Conservation (phyloP, 2,797 vertebrate genomes). For the Alfaro cultratus region DNA sequence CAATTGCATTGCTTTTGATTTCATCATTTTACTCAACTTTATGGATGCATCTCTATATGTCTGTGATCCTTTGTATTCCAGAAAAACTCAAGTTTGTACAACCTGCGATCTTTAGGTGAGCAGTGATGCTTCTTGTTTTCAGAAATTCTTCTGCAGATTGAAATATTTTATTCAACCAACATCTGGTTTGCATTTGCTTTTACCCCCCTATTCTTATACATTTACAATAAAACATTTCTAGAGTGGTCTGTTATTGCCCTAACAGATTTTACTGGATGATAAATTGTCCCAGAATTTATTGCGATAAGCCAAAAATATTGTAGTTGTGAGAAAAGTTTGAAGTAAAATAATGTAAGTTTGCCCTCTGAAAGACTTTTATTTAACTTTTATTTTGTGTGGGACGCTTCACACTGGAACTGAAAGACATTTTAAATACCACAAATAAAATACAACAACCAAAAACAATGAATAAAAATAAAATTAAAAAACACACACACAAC, state of each 20-base stretch:
- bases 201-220: background rate
- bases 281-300: too few relatives aligned
- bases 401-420: too few relatives aligned
- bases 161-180: background rate
- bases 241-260: background rate
- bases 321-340: too few relatives aligned
- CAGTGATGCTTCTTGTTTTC: conserved; percentile 43
- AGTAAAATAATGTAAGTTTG: too few relatives aligned
- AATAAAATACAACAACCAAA: too few relatives aligned
- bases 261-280: background rate
- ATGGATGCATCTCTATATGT: background rate
- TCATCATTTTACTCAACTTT: background rate
- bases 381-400: too few relatives aligned
- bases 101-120: conserved; percentile 36
- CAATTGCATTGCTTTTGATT: background rate
- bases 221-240: background rate
- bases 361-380: too few relatives aligned
- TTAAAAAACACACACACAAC: too few relatives aligned
- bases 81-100: conserved; percentile 46
- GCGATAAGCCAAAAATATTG: too few relatives aligned
- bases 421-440: too few relatives aligned
- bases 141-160: background rate
- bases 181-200: background rate
- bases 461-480: too few relatives aligned
- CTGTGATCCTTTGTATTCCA: conserved; percentile 33